Base-by-base conservation (phyloP, 2,888 invertebrate genomes). In the Sisyra terminalis region DNA sequence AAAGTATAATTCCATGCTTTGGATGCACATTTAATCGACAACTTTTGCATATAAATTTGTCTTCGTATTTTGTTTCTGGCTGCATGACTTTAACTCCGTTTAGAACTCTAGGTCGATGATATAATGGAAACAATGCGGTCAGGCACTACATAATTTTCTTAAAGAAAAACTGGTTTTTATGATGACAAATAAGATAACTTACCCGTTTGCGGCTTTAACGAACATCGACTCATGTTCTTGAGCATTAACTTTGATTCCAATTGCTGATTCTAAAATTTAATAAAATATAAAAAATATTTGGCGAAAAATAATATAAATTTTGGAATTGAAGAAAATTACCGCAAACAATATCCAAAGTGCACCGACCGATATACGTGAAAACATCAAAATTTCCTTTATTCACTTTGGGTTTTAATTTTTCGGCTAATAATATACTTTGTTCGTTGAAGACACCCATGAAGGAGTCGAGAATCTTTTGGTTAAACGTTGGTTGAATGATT, bases 221-320 rank as follows among this genome's bases (percentile, higher is more conserved):
- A 75, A 78, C n/a, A 69, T 67, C 0, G 70, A 67, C 42, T 74
- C 67, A 1, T 65, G 61, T 36, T 65, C 63, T 52, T 73, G 72
- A 1, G 72, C 69, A 44, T 71, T 65, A 56, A 80, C 69, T 38
- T 67, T 64, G 45, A 71, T 67, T 1, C 81, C 81, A 81, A 82
- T 81, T 1, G 80, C 77, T 2, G 80, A 77, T 56, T 81, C 80
- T 75, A 56, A n/a, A n/a, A n/a, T n/a, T n/a, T n/a, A n/a, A n/a
- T n/a, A n/a, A n/a, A n/a, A n/a, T n/a, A n/a, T n/a, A n/a, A n/a
- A n/a, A n/a, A n/a, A n/a, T n/a, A n/a, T n/a, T n/a, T n/a, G n/a
- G n/a, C n/a, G n/a, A n/a, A n/a, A n/a, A n/a, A n/a, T n/a, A n/a
- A n/a, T n/a, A n/a, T 14, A 38, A 40, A 14, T 14, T 7, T 3